Evolutionary conservation across 2,888 invertebrate species (phyloP).

Genomic region (Sesia apiformis): DNA sequence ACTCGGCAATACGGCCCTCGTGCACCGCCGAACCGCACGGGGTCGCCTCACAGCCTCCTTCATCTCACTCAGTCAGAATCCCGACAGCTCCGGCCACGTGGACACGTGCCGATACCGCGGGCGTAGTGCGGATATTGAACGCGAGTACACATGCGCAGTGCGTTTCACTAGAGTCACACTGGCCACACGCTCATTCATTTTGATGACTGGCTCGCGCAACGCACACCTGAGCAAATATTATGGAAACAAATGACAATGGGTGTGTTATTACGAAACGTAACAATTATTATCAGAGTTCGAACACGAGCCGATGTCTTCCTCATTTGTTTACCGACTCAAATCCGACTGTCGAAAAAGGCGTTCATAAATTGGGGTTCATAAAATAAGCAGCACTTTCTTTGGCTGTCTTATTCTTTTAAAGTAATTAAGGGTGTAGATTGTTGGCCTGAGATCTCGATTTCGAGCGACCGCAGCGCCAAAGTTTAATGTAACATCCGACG

Average conservation of each 20-base stretch:
- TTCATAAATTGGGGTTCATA: too few species aligned
- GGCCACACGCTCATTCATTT: slow-evolving; percentile 55
- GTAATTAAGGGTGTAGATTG: too few species aligned
- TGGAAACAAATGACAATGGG: slow-evolving; percentile 44
- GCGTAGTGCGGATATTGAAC: slow-evolving; percentile 66
- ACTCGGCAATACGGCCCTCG: slow-evolving; percentile 5
- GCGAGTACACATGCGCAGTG: slow-evolving; percentile 64
- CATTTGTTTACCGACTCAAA: background rate
- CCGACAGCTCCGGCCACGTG: slow-evolving; percentile 16
- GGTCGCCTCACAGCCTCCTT: slow-evolving; percentile 43
- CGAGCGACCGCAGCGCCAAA: too few species aligned
- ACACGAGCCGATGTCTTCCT: background rate
- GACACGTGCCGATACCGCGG: slow-evolving; percentile 53
- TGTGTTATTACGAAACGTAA: slow-evolving; percentile 43
- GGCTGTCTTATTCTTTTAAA: too few species aligned
- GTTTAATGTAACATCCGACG: too few species aligned
- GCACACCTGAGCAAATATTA: slow-evolving; percentile 70
- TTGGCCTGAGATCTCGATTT: too few species aligned
- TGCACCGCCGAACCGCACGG: slow-evolving; percentile 16
- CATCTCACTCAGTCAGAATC: slow-evolving; percentile 27
- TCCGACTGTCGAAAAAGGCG: too few species aligned
- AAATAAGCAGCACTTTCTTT: too few species aligned
- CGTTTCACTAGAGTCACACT: slow-evolving; percentile 22
- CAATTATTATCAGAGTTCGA: slow-evolving; percentile 20
- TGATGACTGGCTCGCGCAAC: slow-evolving; percentile 31